Conservation (phyloP, 2,113 vertebrate species). For the Stictonetta naevosa region DNA sequence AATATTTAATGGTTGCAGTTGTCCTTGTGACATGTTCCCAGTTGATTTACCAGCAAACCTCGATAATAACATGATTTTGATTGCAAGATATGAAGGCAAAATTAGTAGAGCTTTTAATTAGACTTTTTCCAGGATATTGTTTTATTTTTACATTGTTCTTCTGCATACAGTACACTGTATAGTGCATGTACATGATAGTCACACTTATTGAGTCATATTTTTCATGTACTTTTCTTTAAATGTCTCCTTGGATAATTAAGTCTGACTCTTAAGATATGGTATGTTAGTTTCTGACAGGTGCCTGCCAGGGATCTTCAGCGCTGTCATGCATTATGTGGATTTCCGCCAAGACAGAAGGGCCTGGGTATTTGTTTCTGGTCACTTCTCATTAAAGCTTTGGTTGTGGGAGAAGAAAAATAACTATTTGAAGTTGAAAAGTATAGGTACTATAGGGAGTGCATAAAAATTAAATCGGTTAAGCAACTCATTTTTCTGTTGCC, state of each 20-base stretch:
- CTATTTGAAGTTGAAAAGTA: conserved; percentile 33
- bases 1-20: neutral
- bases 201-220: conserved; percentile 68
- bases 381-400: conserved; percentile 74
- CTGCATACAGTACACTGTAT: neutral
- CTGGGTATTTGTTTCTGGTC: conserved; percentile 70
- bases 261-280: conserved; percentile 73
- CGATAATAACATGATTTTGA: neutral
- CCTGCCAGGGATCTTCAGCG: conserved; percentile 77
- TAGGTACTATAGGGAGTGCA: conserved; percentile 18
- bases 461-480: conserved; percentile 44
- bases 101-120: neutral
- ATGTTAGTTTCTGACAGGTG: conserved; percentile 78
- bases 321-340: conserved; percentile 76
- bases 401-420: conserved; percentile 58
- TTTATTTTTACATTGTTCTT: neutral
- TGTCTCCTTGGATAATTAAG: conserved; percentile 77
- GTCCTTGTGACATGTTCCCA: neutral
- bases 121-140: neutral
- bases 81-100: neutral
- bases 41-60: neutral
- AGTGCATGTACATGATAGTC: conserved; percentile 5
- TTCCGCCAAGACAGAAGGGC: conserved; percentile 75
- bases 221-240: conserved; percentile 75
- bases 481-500: conserved; percentile 15